A percentile compares a stretch with the other conserved stretches of the same genome.
Conservation (phyloP, 2,888 invertebrate genomes). For the Archips crataeganus region DNA sequence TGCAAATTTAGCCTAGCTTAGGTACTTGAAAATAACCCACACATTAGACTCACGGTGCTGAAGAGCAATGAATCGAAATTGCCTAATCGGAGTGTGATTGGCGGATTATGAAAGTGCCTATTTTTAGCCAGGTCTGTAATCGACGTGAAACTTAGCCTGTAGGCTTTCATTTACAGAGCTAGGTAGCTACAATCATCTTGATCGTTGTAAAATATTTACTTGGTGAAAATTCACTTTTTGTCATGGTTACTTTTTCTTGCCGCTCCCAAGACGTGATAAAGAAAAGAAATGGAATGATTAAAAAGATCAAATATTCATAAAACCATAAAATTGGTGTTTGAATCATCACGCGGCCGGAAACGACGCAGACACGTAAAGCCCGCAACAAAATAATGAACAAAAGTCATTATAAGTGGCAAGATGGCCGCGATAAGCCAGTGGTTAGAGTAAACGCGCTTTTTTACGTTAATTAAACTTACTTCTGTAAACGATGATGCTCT, state of each 20-base stretch:
- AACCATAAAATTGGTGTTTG: conserved; percentile 76
- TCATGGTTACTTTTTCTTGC: not conserved
- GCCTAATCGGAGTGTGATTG: not conserved
- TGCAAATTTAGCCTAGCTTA: conserved; percentile 11
- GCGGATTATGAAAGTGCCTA: not conserved
- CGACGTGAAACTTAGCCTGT: not conserved
- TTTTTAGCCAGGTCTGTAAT: not conserved
- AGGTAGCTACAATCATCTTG: not conserved
- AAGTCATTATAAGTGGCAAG: conserved; percentile 81
- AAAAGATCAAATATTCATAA: conserved; percentile 67
- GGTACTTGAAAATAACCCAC: conserved; percentile 1
- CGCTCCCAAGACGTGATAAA: not conserved
- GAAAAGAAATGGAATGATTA: not conserved
- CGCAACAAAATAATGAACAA: conserved; percentile 83
- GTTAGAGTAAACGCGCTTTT: conserved; percentile 83
- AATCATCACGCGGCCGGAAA: conserved; percentile 71
- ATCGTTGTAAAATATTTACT: not conserved
- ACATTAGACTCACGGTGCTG: conserved; percentile 24
- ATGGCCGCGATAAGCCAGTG: conserved; percentile 75
- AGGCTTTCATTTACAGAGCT: not conserved
- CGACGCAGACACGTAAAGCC: conserved; percentile 68
- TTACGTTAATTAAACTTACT: conserved; percentile 85
- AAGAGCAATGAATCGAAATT: conserved; percentile 12
- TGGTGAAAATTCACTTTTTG: not conserved
- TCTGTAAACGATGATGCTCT: conserved; percentile 81